A percentile compares a stretch with the other conserved stretches of the same genome.
These are phyloP conservation scores for Circaetus gallicus DNA, from an alignment of 2,113 vertebrate genomes.

Conservation along the genomic window DNA sequence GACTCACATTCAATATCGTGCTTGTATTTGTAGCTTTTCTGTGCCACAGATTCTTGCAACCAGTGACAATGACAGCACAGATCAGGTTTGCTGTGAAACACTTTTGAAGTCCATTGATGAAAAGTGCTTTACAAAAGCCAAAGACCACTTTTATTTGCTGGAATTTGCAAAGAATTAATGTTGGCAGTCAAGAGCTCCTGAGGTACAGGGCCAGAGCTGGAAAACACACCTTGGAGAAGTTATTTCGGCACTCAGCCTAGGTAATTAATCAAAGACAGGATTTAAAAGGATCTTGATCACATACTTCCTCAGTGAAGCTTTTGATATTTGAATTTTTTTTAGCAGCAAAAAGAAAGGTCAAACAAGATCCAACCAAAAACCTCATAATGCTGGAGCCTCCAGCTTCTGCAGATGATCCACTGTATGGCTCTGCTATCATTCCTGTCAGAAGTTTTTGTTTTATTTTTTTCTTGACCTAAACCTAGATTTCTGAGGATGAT, in stretches of 20 bases:
- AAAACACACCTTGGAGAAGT: not conserved
- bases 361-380: not conserved
- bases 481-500: not conserved
- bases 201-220: not conserved
- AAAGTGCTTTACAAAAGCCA: not conserved
- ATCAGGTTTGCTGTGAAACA: not conserved
- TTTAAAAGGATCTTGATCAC: not conserved
- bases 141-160: not conserved
- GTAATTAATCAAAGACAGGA: not conserved
- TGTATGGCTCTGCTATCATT: not conserved
- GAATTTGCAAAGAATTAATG: not conserved
- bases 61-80: not conserved
- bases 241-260: not conserved
- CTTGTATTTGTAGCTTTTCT: not conserved
- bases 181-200: not conserved
- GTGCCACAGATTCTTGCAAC: not conserved
- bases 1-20: rapidly evolving
- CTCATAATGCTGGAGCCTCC: not conserved
- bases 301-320: not conserved
- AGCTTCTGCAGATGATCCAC: not conserved
- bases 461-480: not conserved
- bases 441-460: not conserved
- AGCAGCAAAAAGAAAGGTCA: not conserved
- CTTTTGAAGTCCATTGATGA: not conserved
- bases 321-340: not conserved